phyloP scores from a whole-genome alignment of 2,888 invertebrate genomes.

The Linyphia triangularis region DNA sequence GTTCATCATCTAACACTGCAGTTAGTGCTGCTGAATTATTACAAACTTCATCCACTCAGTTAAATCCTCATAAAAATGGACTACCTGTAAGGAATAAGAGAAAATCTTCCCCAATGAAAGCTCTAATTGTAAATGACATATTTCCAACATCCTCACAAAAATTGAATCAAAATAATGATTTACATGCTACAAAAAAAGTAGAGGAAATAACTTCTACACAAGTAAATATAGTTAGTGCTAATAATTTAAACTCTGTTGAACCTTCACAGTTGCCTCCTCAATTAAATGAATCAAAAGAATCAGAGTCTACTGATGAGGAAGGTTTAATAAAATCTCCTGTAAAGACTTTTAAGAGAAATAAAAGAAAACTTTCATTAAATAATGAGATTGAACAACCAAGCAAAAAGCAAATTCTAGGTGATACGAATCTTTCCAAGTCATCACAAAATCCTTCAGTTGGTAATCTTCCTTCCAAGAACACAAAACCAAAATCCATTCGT shows the following conservation, averaged over 20 bases:
- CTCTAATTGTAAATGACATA: background rate
- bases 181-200: constrained; percentile 3
- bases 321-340: background rate
- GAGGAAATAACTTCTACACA: background rate
- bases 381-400: background rate
- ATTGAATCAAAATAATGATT: background rate
- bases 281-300: background rate
- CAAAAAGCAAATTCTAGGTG: background rate
- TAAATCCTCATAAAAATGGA: background rate
- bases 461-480: background rate
- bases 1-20: background rate
- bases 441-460: background rate
- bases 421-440: background rate
- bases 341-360: background rate
- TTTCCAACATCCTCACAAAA: background rate
- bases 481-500: background rate
- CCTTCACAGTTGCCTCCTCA: background rate
- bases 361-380: background rate
- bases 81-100: background rate
- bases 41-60: background rate
- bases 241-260: background rate
- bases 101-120: background rate
- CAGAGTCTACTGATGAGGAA: background rate
- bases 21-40: background rate
- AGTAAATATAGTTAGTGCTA: background rate